phyloP scores from a whole-genome alignment of 2,888 invertebrate genomes.

The Apodemia mormo region DNA sequence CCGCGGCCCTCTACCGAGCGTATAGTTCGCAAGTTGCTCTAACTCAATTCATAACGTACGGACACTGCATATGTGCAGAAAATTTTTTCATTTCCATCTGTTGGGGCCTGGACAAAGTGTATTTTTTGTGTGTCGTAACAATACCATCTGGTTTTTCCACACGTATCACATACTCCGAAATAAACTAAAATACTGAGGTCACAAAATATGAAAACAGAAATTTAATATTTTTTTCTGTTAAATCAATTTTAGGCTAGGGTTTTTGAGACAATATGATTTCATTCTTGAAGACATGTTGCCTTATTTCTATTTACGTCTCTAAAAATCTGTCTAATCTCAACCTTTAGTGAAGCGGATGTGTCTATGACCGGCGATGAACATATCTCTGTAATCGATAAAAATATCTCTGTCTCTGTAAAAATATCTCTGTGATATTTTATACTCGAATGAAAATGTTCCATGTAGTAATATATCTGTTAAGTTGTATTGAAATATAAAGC shows the following conservation, averaged over 20 bases:
- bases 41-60: constrained; percentile 68
- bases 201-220: not conserved
- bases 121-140: constrained; percentile 22
- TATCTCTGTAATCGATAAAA: too few relatives aligned
- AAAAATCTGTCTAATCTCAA: too few relatives aligned
- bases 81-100: constrained; percentile 56
- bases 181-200: not conserved
- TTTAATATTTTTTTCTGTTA: not conserved
- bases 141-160: constrained; percentile 20
- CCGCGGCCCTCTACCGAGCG: constrained; percentile 54
- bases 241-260: not conserved
- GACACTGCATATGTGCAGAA: constrained; percentile 45
- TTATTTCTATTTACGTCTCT: too few relatives aligned
- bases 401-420: too few relatives aligned
- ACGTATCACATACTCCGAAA: constrained; percentile 15
- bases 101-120: constrained; percentile 18
- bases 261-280: not conserved
- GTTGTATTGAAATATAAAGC: too few relatives aligned
- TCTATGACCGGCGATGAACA: too few relatives aligned
- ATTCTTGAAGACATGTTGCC: too few relatives aligned
- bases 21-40: constrained; percentile 58
- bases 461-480: too few relatives aligned
- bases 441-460: too few relatives aligned
- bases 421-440: too few relatives aligned
- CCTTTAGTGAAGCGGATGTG: too few relatives aligned